Evolutionary conservation across 2,888 invertebrate genomes (phyloP), one percentile per base, ranked within the genome.

Genomic region (Mythimna impura): DNA sequence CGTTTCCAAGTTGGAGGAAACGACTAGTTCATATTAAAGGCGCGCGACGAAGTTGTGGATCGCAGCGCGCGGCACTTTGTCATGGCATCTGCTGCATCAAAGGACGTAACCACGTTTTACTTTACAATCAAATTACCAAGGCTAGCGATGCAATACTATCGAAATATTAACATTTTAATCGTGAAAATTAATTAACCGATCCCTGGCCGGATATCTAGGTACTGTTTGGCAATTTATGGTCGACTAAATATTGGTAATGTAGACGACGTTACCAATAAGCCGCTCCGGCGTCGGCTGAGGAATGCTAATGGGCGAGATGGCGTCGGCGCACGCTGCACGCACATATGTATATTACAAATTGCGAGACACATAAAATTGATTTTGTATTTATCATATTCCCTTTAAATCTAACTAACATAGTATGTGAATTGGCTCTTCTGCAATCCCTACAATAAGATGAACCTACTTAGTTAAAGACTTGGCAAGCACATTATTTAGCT

Each of bases 301-400:
- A 93, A 94, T 93, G 92, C 90, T 93, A 93, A 94, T 93, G 90
- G 89, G 82, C 78, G 84, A 90, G 92, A 93, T 91, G 90, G 88
- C 84, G 86, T 82, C 84, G 83, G 82, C 83, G 72, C 81, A 81
- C 73, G 69, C 34, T 43, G 52, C 61, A 73, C 72, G 74, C 70
- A 73, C 50, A n/a, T 58, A 50, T 6, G 17, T 40, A 61, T 64
- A 36, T 40, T 55, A 66, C 50, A 66, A 25, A 30, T 69, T 58
- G 75, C 76, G 54, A 77, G 79, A 80, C 75, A 68, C 76, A 77
- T 63, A 69, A 69, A 72, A 77, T 85, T 79, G 85, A 86, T 88
- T 87, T 88, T 80, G 76, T 75, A 76, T 70, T 65, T 65, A 79
- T 67, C 70, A 71, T 82, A 82, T 73, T 81, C 66, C 66, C 52